These are phyloP conservation scores for Aurelia sp. DNA, from an alignment of 30 jellyfish, hydroid and myxozoan species.

Conservation along the genomic window DNA sequence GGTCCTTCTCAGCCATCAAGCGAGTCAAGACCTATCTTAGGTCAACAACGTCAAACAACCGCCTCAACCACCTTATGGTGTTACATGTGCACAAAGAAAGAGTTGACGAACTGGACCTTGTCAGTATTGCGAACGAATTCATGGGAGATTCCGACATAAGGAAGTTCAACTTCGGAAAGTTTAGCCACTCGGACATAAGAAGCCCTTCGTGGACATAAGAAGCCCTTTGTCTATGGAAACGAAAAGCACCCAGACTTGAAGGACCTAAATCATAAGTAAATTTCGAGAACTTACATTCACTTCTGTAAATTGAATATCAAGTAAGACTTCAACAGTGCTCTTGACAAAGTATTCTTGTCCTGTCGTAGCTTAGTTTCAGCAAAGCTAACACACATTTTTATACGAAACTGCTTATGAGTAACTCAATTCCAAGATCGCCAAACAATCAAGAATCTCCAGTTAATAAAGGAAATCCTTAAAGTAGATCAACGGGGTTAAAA, in stretches of 20 bases:
- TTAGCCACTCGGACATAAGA: too few relatives aligned
- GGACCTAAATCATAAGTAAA: too few relatives aligned
- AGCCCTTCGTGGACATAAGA: neutral
- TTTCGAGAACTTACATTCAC: neutral
- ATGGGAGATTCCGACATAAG: constrained; percentile 35
- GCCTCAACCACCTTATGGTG: constrained; percentile 28
- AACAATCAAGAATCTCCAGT: too few relatives aligned
- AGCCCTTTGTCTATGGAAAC: neutral
- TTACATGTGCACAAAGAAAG: constrained; percentile 43
- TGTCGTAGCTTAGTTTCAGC: neutral
- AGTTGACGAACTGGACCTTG: constrained; percentile 13
- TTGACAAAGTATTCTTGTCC: neutral
- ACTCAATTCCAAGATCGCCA: too few relatives aligned
- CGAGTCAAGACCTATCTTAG: constrained; percentile 58
- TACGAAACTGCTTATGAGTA: too few relatives aligned
- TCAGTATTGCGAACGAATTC: constrained; percentile 31
- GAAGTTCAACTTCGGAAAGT: neutral
- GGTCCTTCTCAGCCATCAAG: constrained; percentile 72
- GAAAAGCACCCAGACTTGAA: neutral
- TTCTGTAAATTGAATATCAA: neutral
- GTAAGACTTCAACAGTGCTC: neutral
- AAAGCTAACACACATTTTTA: too few relatives aligned
- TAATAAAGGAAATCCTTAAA: too few relatives aligned
- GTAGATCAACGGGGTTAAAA: too few relatives aligned
- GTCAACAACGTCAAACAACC: constrained; percentile 50